A percentile compares a stretch with the other conserved stretches of the same genome.
phyloP scores from a whole-genome alignment of 2,797 vertebrate species.

The Saguinus oedipus region DNA sequence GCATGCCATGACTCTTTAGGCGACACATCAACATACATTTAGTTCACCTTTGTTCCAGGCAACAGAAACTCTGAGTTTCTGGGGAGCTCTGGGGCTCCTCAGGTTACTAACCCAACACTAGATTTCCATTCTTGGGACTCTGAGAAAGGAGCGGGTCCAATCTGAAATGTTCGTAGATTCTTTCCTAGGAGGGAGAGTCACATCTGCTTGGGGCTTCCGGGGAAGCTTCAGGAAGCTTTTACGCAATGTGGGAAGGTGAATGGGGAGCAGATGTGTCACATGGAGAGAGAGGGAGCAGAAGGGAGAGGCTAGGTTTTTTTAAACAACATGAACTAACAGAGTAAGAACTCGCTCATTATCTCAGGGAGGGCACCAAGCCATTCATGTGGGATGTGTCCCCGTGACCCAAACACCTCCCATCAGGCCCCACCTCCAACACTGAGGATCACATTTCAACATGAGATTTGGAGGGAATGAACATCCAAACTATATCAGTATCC shows the following conservation, averaged over 20 bases:
- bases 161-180: background rate
- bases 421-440: background rate
- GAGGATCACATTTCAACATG: background rate
- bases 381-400: background rate
- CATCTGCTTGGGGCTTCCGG: background rate
- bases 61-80: background rate
- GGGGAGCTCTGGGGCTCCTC: background rate
- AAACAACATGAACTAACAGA: background rate
- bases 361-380: background rate
- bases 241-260: background rate
- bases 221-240: background rate
- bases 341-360: background rate
- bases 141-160: background rate
- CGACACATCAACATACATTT: background rate
- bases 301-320: background rate
- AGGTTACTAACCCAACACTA: background rate
- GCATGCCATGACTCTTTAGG: background rate
- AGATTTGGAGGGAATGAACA: background rate
- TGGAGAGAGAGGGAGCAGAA: background rate
- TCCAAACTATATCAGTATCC: background rate
- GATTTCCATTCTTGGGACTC: background rate
- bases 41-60: background rate
- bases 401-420: background rate
- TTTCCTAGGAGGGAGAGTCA: background rate
- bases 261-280: background rate